Evolutionary conservation across 2,797 vertebrate species (phyloP), one percentile per base, ranked within the genome.

Genomic region (Cryptoprocta ferox): DNA sequence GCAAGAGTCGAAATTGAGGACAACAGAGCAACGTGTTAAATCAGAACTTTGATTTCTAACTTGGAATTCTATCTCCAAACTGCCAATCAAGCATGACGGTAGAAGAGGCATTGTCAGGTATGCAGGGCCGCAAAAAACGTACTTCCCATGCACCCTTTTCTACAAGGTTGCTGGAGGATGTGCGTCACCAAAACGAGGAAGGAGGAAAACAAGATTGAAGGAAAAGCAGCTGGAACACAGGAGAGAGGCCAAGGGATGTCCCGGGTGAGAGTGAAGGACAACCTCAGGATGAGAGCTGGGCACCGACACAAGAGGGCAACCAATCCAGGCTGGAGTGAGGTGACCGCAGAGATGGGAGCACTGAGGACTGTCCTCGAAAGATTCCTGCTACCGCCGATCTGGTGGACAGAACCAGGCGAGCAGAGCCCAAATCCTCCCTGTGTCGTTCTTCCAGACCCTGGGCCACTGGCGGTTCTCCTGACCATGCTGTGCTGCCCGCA

Each of bases 1-100:
- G 42, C 48, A 92, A 76, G 28, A 80, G 73, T 53, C 87, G 87
- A 95, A 93, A 92, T 6, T 85, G 71, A 83, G 53, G 71, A 89
- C 48, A 87, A 81, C 16, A 42, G n/a, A 82, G 6, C 37, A 73
- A 78, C 6, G 24, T 81, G 61, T 76, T 78, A 16, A 78, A 61
- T 88, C 59, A 85, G 81, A 96, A 93, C 61, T 87, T 53, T 53
- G 18, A 71, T 96, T 96, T 94, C 26, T 61, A 87, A 92, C 75
- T 79, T 88, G 68, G 37, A 91, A 79, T 92, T 83, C 61, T 78
- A 71, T 48, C 71, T 56, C 56, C 1, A 84, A 92, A 84, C 24
- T 79, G 35, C 66, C 24, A 85, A 28, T 48, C 42, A 71, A 32
- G 26, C 35, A 26, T 73, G 9, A 92, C 50, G 87, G 39, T 16